Conservation (phyloP, 1,140 invertebrate genomes). For the Stenopsyche tienmushanensis region DNA sequence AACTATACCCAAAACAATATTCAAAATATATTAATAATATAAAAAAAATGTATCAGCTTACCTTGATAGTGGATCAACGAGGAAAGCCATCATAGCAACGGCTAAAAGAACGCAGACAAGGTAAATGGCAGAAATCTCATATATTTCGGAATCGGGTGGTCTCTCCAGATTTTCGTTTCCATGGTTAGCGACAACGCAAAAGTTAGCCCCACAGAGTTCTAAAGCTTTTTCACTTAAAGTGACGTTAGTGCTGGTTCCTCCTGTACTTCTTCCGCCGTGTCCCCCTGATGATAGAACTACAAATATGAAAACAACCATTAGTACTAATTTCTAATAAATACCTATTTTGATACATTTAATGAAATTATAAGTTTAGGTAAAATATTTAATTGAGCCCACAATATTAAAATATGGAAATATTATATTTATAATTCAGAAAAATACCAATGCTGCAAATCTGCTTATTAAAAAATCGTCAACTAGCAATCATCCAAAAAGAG, state of each 20-base stretch:
- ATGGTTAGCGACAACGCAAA: conserved; percentile 67
- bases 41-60: conserved; percentile 47
- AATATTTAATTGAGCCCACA: too few relatives aligned
- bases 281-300: conserved; percentile 75
- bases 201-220: conserved; percentile 77
- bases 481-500: too few relatives aligned
- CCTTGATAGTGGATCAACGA: conserved; percentile 88
- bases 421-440: too few relatives aligned
- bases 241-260: conserved; percentile 46
- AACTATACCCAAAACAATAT: too few relatives aligned
- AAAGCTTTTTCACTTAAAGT: conserved; percentile 56
- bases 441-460: too few relatives aligned
- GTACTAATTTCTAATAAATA: background rate
- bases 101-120: conserved; percentile 82
- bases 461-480: too few relatives aligned
- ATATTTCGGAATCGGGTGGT: conserved; percentile 80
- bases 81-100: conserved; percentile 79
- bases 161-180: conserved; percentile 71
- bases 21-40: too few relatives aligned
- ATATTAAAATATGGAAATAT: too few relatives aligned
- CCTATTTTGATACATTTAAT: too few relatives aligned
- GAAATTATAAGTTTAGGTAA: too few relatives aligned
- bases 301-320: conserved; percentile 36
- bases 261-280: conserved; percentile 59
- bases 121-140: conserved; percentile 87